Evolutionary conservation across 1,140 invertebrate genomes (phyloP), one percentile per base, ranked within the genome.

Genomic region (Brachionus paranguensis): DNA sequence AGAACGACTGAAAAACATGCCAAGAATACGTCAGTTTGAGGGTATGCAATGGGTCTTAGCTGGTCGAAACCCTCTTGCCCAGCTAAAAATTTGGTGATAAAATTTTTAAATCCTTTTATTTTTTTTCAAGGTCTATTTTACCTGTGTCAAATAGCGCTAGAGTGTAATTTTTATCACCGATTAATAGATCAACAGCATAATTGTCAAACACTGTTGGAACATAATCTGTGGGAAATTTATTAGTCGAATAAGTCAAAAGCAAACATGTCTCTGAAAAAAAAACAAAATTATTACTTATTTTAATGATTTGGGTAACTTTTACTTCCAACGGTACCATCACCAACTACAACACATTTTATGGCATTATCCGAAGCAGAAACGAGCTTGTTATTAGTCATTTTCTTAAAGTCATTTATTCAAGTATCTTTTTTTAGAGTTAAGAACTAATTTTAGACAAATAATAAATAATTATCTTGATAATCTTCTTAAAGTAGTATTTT

Each of bases 101-200:
- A 65, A 20, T 60, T 95, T 95, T 89, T 96, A 96, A 0, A 96
- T 96, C 91, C 97, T 96, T n/a, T 99, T 96, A 95, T 98, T 98
- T 20, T 98, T 20, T 99, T 96, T 92, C 98, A 98, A 33, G 96
- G 96, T 4, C 96, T 97, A 90, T 98, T 17, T 99, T 96, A 92
- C 98, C 76, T 14, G 84, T 85, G 86, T 90, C 89, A 88, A 88
- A 89, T 53, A 90, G 85, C 86, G 97, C 97, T 88, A 81, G 17
- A 64, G 78, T 81, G 27, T 64, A 60, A 24, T 60, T 68, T 68
- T 81, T 60, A 20, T 81, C 64, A 43, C 78, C 78, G 27, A 81
- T 81, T 41, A 60, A 6, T 10, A 83, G 14, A 37, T 53, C 53
- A 17, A 83, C 81, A 6, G 70, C 65, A 50, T 84, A 84, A 60